phyloP scores from a whole-genome alignment of 1,140 invertebrate species.

The Teleogryllus occipitalis region DNA sequence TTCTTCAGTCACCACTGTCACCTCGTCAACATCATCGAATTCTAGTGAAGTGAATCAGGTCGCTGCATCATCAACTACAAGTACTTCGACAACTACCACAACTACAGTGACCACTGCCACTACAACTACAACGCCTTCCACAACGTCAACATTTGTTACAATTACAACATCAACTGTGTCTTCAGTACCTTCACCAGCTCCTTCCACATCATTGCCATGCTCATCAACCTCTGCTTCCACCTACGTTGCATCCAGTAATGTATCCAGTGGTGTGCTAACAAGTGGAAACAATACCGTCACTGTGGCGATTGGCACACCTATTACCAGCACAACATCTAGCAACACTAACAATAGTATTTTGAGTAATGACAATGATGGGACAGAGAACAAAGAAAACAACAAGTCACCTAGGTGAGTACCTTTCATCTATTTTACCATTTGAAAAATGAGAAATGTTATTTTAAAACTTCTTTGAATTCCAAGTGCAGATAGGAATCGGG shows the following conservation, averaged over 20 bases:
- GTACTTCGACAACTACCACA: slow-evolving; percentile 28
- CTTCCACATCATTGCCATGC: slow-evolving; percentile 28
- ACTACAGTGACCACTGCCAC: slow-evolving; percentile 29
- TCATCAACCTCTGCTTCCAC: slow-evolving; percentile 14
- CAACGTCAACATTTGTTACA: slow-evolving; percentile 31
- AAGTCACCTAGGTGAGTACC: not conserved
- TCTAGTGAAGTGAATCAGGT: slow-evolving; percentile 22
- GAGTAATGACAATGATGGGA: not conserved
- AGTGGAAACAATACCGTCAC: slow-evolving; percentile 22
- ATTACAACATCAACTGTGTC: slow-evolving; percentile 25
- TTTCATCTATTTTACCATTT: not conserved
- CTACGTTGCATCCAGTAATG: slow-evolving; percentile 8
- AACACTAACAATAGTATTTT: not conserved
- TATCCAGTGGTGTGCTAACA: slow-evolving; percentile 20
- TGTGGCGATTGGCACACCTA: not conserved
- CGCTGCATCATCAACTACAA: slow-evolving; percentile 12
- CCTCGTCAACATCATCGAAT: slow-evolving; percentile 13
- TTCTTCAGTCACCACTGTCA: slow-evolving; percentile 19
- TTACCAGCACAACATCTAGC: not conserved
- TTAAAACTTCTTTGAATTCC: not conserved
- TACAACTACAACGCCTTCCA: slow-evolving; percentile 27
- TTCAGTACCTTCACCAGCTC: slow-evolving; percentile 6
- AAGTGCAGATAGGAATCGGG: too few species aligned
- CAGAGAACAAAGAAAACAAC: not conserved
- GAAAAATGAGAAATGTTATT: not conserved